Percentiles rank a stretch among this genome's conserved stretches.
These are phyloP conservation scores for Lucilia sericata DNA, from an alignment of 1,140 invertebrate species.

Conservation along the genomic window DNA sequence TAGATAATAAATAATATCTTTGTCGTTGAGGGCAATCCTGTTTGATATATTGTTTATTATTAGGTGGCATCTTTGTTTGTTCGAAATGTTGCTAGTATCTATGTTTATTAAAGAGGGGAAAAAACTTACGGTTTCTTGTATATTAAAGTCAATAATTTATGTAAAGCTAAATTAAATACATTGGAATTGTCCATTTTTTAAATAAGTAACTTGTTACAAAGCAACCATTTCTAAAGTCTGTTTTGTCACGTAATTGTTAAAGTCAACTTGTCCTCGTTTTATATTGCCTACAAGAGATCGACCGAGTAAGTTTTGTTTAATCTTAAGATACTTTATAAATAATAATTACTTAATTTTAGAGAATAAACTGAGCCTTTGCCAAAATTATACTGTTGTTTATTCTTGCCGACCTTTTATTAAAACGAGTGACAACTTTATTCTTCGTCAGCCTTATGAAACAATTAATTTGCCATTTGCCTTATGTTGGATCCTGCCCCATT, in stretches of 20 bases:
- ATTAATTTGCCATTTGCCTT: neutral
- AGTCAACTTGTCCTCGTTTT: neutral
- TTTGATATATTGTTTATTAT: neutral
- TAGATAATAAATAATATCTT: too few relatives aligned
- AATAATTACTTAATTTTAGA: neutral
- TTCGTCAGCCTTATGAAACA: neutral
- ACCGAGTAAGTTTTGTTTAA: neutral
- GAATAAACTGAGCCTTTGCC: neutral
- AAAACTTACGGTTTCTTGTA: neutral
- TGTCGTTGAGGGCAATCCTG: neutral
- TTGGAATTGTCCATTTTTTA: neutral
- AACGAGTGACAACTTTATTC: neutral
- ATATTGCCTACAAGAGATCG: neutral
- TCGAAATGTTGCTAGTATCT: neutral
- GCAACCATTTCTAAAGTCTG: neutral
- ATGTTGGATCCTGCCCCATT: neutral
- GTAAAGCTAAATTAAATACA: neutral
- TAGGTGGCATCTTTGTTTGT: neutral
- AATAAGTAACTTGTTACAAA: neutral
- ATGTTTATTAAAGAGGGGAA: neutral
- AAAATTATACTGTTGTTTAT: neutral
- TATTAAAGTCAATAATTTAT: neutral
- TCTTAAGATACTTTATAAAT: neutral
- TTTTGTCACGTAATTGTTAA: slow-evolving; percentile 1
- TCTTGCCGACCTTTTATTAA: neutral